Percentiles rank a stretch among this genome's conserved stretches.
These are phyloP conservation scores for Ptyas mucosa DNA, from an alignment of 2,113 vertebrate genomes.

Conservation along the genomic window DNA sequence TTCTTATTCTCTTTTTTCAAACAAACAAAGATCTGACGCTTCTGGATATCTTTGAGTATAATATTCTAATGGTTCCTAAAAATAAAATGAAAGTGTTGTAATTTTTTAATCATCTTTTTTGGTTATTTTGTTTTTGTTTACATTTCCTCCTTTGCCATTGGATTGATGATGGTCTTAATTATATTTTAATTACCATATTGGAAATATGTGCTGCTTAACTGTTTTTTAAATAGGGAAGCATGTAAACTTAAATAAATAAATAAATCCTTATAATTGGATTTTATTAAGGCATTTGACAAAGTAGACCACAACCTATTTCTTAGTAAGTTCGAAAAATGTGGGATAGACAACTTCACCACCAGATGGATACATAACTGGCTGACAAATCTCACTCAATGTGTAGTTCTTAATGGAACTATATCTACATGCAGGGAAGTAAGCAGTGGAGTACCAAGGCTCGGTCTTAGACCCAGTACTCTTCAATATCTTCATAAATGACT, in stretches of 20 bases:
- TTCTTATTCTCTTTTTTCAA: not conserved
- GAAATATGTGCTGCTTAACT: not conserved
- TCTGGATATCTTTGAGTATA: not conserved
- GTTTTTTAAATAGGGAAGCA: not conserved
- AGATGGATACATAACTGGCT: not conserved
- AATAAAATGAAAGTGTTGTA: not conserved
- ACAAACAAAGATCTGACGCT: not conserved
- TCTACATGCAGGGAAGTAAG: not conserved
- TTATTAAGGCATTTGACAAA: not conserved
- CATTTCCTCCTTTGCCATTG: not conserved
- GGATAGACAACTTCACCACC: not conserved
- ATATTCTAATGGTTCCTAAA: not conserved
- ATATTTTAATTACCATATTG: not conserved
- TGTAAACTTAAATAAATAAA: not conserved
- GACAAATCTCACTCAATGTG: not conserved
- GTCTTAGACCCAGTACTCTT: not conserved
- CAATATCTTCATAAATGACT: not conserved
- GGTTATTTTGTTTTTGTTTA: not conserved
- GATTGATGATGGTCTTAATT: not conserved
- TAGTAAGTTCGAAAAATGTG: not conserved
- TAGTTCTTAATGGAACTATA: not conserved
- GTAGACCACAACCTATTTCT: not conserved
- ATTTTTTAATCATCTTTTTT: not conserved
- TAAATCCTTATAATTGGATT: not conserved
- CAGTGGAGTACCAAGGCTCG: not conserved